Evolutionary conservation across 2,888 invertebrate genomes (phyloP).

Genomic region (Lochmaea crataegi): DNA sequence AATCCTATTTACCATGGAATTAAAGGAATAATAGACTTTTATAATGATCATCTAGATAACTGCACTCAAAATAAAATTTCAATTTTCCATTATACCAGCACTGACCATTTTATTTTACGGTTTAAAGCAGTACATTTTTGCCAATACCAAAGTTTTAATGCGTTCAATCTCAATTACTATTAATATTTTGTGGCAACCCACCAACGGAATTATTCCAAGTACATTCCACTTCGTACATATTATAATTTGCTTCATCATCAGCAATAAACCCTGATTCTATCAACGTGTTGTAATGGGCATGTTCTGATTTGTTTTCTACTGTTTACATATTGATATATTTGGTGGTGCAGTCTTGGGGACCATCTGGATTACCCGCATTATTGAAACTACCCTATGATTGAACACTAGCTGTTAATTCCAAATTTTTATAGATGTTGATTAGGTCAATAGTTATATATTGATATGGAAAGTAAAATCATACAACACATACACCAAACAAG

Average conservation of each 20-base stretch:
- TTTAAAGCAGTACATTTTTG: neutral
- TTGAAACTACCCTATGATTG: too few relatives aligned
- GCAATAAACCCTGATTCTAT: too few relatives aligned
- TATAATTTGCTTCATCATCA: too few relatives aligned
- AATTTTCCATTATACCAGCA: neutral
- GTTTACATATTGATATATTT: too few relatives aligned
- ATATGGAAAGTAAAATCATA: too few relatives aligned
- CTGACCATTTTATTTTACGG: neutral
- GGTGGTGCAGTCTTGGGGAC: too few relatives aligned
- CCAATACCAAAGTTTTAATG: neutral
- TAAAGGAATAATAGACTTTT: constrained; percentile 4
- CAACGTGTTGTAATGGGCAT: neutral
- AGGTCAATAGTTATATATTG: too few relatives aligned
- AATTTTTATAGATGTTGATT: too few relatives aligned
- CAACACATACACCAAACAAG: too few relatives aligned
- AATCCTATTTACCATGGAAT: neutral
- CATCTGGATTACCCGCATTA: too few relatives aligned
- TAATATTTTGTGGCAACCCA: neutral
- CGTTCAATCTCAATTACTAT: neutral
- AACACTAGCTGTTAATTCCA: too few relatives aligned
- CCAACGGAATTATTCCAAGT: neutral
- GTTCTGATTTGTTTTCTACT: neutral
- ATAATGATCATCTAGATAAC: neutral
- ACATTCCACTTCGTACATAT: too few relatives aligned
- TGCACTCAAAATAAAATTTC: constrained; percentile 1